A percentile compares a stretch with the other conserved stretches of the same genome.
Evolutionary conservation across 92 coral and sea anemone species (phyloP).

Genomic region (Zoanthus sansibaricus): DNA sequence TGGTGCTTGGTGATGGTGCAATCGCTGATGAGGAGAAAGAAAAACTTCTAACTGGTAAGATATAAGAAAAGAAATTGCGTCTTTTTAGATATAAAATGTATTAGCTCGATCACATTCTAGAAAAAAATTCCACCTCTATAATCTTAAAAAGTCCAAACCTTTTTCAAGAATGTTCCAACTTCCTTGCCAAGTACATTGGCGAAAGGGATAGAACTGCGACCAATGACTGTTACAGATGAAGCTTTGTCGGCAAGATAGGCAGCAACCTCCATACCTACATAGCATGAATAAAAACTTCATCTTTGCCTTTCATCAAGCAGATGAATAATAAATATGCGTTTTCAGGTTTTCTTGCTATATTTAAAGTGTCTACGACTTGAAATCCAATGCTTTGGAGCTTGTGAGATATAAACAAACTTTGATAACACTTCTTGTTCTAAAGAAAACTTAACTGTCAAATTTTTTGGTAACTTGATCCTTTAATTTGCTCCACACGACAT

Average conservation of each 20-base stretch:
- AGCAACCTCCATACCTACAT: conserved; percentile 89
- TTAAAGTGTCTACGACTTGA: too few species aligned
- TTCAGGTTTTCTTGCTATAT: not conserved
- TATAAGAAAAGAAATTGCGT: too few species aligned
- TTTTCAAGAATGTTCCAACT: conserved; percentile 83
- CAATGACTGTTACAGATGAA: conserved; percentile 85
- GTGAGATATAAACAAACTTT: too few species aligned
- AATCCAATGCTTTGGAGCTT: too few species aligned
- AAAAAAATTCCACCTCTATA: not conserved
- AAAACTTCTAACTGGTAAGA: not conserved
- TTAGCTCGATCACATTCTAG: too few species aligned
- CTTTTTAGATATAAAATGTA: too few species aligned
- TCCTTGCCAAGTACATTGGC: conserved; percentile 83
- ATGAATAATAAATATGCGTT: not conserved
- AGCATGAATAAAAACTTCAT: not conserved
- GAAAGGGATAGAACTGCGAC: conserved; percentile 85
- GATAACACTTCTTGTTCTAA: too few species aligned
- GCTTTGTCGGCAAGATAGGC: conserved; percentile 92
- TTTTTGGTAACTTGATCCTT: too few species aligned
- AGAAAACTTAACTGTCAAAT: too few species aligned
- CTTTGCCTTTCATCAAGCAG: not conserved
- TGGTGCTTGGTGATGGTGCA: not conserved
- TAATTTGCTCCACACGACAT: too few species aligned
- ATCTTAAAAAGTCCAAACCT: conserved; percentile 58
- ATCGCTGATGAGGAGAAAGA: too few species aligned